Conservation (phyloP, 2,888 invertebrate genomes). For the Scaptomyza reducta region DNA sequence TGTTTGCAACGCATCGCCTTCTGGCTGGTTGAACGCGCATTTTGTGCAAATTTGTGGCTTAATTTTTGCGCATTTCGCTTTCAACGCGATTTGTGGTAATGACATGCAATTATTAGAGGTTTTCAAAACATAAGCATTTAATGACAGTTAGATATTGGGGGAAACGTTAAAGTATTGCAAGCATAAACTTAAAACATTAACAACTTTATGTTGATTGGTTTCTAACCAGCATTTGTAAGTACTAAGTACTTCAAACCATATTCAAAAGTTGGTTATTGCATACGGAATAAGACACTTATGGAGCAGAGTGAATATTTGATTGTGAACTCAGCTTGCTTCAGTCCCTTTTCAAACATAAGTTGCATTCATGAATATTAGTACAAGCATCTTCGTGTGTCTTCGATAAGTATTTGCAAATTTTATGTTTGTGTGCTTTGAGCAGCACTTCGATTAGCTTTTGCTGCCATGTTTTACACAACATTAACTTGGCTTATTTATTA, state of each 20-base stretch:
- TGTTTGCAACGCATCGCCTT: conserved; percentile 27
- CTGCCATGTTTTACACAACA: conserved; percentile 55
- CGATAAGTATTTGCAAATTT: conserved; percentile 18
- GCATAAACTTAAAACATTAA: neutral
- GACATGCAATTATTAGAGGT: conserved; percentile 68
- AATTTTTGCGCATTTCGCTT: conserved; percentile 33
- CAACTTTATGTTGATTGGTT: neutral
- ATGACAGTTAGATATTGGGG: neutral
- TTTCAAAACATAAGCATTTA: conserved; percentile 32
- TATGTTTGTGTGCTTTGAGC: conserved; percentile 9
- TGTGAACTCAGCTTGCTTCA: neutral
- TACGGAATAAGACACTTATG: neutral
- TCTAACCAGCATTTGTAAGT: no score
- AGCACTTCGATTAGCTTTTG: conserved; percentile 35
- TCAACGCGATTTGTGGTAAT: conserved; percentile 64
- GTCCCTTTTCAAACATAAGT: neutral
- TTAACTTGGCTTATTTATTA: conserved; percentile 75
- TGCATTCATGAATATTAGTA: neutral
- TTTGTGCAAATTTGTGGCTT: conserved; percentile 33
- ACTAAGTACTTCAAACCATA: no score
- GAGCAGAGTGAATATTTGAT: conserved; percentile 1
- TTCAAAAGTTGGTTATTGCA: neutral
- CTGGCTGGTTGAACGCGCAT: conserved; percentile 16
- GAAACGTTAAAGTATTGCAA: neutral
- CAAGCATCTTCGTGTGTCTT: conserved; percentile 7